phyloP scores from a whole-genome alignment of 2,888 invertebrate genomes.

The Mimachlamys varia region DNA sequence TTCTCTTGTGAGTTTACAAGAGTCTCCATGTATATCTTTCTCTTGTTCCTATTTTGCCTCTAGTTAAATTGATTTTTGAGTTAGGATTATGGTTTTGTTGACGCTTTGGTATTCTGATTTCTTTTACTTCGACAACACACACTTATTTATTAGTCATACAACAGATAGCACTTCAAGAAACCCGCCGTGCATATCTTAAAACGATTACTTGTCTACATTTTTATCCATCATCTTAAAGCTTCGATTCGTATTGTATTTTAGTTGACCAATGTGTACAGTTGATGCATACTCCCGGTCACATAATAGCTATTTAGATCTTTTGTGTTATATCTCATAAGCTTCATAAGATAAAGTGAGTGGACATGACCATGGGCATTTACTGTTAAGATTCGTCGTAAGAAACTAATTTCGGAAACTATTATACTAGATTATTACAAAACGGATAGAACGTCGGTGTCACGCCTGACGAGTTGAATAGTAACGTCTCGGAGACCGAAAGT shows the following conservation, averaged over 20 bases:
- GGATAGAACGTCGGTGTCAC: not conserved
- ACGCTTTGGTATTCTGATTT: too few relatives aligned
- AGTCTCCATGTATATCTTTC: too few relatives aligned
- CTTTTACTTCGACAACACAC: too few relatives aligned
- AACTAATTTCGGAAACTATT: conserved; percentile 19
- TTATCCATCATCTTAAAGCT: too few relatives aligned
- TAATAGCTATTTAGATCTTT: not conserved
- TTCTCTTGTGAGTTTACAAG: too few relatives aligned
- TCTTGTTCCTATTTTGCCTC: too few relatives aligned
- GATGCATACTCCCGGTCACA: not conserved
- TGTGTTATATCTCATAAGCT: not conserved
- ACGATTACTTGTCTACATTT: too few relatives aligned
- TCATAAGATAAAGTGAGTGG: not conserved
- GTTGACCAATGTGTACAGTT: not conserved
- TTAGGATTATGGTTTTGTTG: too few relatives aligned
- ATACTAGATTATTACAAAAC: conserved; percentile 28
- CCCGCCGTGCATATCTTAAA: too few relatives aligned
- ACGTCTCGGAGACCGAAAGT: not conserved
- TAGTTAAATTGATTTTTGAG: too few relatives aligned
- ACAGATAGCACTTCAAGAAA: too few relatives aligned
- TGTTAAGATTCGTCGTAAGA: not conserved
- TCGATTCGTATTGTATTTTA: not conserved
- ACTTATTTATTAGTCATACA: too few relatives aligned
- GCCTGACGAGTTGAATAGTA: not conserved
- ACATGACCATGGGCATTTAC: not conserved